Base-by-base conservation (phyloP, 2,888 invertebrate genomes). In the Chalcis sispes region DNA sequence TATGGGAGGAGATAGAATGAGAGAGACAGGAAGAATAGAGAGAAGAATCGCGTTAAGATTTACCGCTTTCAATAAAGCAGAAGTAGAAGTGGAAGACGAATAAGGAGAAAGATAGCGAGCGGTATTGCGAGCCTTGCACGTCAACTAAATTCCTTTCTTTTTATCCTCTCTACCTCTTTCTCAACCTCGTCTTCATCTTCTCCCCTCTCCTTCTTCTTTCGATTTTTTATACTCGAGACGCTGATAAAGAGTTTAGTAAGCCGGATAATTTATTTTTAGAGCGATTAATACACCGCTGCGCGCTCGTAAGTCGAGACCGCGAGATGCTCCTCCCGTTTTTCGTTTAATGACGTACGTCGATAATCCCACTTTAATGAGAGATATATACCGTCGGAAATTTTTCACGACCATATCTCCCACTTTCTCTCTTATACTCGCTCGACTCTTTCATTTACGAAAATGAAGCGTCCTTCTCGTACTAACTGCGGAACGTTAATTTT, bases 1-100 rank as follows among this genome's bases (percentile, higher is more conserved):
- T 32, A 18, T 8, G 2, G 20, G 36, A n/a, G 20, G 36, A 5
- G 5, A 25, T 15, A 7, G 8, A 36, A 18, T 3, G 13, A 10
- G 27, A 42, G 8, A 40, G 54, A 46, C 1, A 18, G n/a, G 32
- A 13, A 23, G 25, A n/a, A 29, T n/a, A 48, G 2, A 54, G 50
- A 56, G 48, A 40, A 54, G 65, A 32, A 29, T 58, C 61, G 50
- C 62, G 50, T 56, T 56, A 72, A 76, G 72, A 76, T 76, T 72
- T 72, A 76, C 67, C 56, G 67, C 67, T 72, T 76, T 72, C 76
- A 76, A 72, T 76, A 76, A 76, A 72, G 67, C 69, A 56, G 67
- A 54, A 20, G 13, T 46, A 46, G 56, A 23, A 13, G 1, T n/a
- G 10, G 52, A 54, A 29, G 50, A 10, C 5, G 32, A 1, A 25